Evolutionary conservation across 2,113 vertebrate genomes (phyloP).

Genomic region (Todiramphus chloris): DNA sequence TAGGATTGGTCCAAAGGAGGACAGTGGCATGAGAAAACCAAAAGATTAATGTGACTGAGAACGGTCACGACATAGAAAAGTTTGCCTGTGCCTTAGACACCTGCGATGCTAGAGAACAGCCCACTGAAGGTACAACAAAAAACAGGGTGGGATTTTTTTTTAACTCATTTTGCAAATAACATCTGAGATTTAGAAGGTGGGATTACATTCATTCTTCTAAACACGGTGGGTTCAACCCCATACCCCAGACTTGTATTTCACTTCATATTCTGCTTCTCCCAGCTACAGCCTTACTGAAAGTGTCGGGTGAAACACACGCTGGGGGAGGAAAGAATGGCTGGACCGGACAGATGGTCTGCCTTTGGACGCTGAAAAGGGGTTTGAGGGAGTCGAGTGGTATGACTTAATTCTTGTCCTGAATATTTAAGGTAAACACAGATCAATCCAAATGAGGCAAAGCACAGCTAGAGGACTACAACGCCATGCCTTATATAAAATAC

Average conservation of each 20-base stretch:
- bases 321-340: neutral
- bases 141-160: too few species aligned
- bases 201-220: neutral
- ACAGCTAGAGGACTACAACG: neutral
- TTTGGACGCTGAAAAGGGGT: constrained; percentile 18
- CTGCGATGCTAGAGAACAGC: neutral
- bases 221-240: neutral
- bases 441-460: neutral
- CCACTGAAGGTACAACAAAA: neutral
- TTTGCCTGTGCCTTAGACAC: neutral
- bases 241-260: neutral
- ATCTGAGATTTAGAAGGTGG: neutral
- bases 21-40: neutral
- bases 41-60: fast-evolving
- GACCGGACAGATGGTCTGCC: neutral
- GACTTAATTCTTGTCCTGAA: constrained; percentile 12
- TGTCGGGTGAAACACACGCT: neutral
- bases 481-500: neutral
- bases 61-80: neutral
- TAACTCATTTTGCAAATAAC: neutral
- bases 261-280: neutral
- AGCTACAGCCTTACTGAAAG: neutral
- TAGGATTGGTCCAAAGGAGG: neutral
- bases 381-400: neutral
- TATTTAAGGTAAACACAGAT: constrained; percentile 8